A percentile compares a stretch with the other conserved stretches of the same genome.
These are phyloP conservation scores for Peromyscus polionotus DNA, from an alignment of 2,113 vertebrate genomes.

Conservation along the genomic window DNA sequence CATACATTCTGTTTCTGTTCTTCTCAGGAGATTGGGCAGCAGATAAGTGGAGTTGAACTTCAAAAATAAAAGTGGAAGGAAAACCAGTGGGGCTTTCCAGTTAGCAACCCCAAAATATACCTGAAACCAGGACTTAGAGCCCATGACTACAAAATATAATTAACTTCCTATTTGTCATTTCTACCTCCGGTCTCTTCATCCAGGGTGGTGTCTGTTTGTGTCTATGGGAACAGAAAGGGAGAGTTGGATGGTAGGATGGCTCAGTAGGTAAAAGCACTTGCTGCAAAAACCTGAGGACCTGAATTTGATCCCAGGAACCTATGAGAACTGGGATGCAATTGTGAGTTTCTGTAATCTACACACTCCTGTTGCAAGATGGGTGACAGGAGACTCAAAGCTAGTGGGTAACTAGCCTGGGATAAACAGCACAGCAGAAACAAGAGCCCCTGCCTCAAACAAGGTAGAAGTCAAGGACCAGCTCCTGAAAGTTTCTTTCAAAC, in stretches of 20 bases:
- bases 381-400: background rate
- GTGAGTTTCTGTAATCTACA: background rate
- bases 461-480: no score
- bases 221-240: background rate
- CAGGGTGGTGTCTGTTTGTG: background rate
- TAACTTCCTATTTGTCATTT: background rate
- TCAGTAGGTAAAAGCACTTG: background rate
- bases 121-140: background rate
- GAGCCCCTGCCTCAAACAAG: background rate
- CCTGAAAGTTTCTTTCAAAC: background rate
- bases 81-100: background rate
- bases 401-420: background rate
- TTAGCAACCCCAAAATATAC: background rate
- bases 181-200: background rate
- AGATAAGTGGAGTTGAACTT: background rate
- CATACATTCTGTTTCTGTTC: background rate
- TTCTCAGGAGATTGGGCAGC: background rate
- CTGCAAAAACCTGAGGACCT: background rate
- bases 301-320: background rate
- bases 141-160: background rate
- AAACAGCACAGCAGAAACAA: background rate
- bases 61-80: constrained; percentile 33
- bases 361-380: background rate
- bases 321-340: background rate
- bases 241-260: background rate